Base-by-base conservation (phyloP, 2,113 vertebrate species). In the Chaenogobius annularis region DNA sequence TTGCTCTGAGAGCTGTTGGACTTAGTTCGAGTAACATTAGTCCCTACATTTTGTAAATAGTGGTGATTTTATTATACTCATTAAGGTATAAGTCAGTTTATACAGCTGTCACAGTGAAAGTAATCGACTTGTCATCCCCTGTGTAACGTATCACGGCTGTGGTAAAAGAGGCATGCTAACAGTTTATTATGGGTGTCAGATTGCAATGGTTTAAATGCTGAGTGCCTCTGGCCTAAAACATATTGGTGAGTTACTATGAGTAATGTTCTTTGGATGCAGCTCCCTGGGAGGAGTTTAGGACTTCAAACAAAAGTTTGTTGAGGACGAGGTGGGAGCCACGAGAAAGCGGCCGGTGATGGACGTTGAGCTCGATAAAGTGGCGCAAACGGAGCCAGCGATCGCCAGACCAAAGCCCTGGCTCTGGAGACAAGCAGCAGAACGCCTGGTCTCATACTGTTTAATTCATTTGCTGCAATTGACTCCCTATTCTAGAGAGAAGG, bases 201-300 rank as follows among this genome's bases (percentile, higher is more conserved):
- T 81, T 70, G 78, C 72, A 22, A 44, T 20, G 19, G 44, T 22
- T 0, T 17, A 10, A 22, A 35, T 37, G 37, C 68, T 54, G 37
- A 22, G 10, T 35, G 5, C 13, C 8, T 10, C 15, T 40, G 59
- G 14, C 31, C 0, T 37, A 3, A 15, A 17, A 19, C 13, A 19
- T 19, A 62, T 8, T 37, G 14, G 8, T 10, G 7, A 37, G 19
- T 15, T 62, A 17, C 31, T 8, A 15, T 65, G 37, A 55, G 11
- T 68, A 43, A 9, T 35, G 20, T 58, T 66, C 37, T 61, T 0
- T 48, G 1, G 46, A 19, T 13, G 61, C 77, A 96, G 96, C 95
- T 59, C 14, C 91, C 65, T 85, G 89, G 78, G 83, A 70, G 50
- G 81, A 23, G 9, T 96, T 95, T 80, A 77, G 48, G 0, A 68